Evolutionary conservation across 2,113 vertebrate species (phyloP), one percentile per base, ranked within the genome.

Genomic region (Abramis brama): DNA sequence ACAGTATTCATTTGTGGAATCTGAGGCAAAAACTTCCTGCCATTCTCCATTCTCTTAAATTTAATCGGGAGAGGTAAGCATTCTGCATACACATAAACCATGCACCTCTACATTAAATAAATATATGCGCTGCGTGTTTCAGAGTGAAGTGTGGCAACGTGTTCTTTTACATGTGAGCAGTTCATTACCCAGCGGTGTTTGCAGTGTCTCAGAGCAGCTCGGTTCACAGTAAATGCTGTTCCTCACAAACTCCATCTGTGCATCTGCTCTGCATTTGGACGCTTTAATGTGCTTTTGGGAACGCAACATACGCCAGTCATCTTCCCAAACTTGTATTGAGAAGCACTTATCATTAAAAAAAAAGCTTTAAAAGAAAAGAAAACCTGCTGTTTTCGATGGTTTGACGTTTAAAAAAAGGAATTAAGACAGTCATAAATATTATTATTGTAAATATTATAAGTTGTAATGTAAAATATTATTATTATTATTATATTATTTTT

Each of bases 1-100:
- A 99, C 92, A 99, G 97, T 88, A 93, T 99, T 92, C 98, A 99
- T 90, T 93, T 99, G 90, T 99, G 98, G 98, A 99, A 99, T 92
- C 94, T 99, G 91, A 96, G 98, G 93, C 98, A 99, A 90, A 99
- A 99, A 92, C 96, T 97, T 87, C 98, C 98, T 39, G 97, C 97
- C 21, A 96, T 99, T 91, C 93, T 99, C 62, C 98, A 99, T 91
- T 99, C 98, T 0, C 96, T 99, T 83, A 99, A 99, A 93, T 99
- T 99, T 92, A 98, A 92, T 94, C 93, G 96, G 92, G 98, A 99
- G 96, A 96, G 98, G 98, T 99, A 95, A 89, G 92, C 74, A 30
- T 77, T 27, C 25, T 55, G 47, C 47, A 5, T 33, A 9, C 7
- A 55, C 47, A 25, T n/a, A 73, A 13, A 45, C 39, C 21, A 73